These are phyloP conservation scores for Oreohelix idahoensis DNA, from an alignment of 1,140 invertebrate species.

Conservation along the genomic window DNA sequence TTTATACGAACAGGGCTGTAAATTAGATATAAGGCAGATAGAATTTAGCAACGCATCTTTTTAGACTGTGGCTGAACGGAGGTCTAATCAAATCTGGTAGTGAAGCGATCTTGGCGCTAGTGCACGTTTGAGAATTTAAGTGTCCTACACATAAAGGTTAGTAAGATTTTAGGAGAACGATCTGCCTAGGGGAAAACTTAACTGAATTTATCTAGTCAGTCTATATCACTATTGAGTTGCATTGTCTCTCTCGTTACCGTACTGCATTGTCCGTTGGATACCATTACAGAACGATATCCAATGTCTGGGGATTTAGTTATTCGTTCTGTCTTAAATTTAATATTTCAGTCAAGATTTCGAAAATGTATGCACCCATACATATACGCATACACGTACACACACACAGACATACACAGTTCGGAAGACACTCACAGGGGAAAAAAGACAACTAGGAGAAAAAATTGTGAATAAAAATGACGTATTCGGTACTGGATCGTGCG, in stretches of 20 bases:
- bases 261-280: background rate
- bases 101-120: conserved; percentile 8
- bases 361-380: too few relatives aligned
- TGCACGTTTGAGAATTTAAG: conserved; percentile 34
- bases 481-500: background rate
- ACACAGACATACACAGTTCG: too few relatives aligned
- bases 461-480: background rate
- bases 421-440: too few relatives aligned
- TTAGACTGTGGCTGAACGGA: conserved; percentile 6
- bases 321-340: too few relatives aligned
- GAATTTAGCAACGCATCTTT: conserved; percentile 43
- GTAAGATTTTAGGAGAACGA: conserved; percentile 17
- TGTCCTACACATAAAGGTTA: conserved; percentile 26
- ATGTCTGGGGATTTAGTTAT: too few relatives aligned
- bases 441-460: background rate
- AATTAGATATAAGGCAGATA: conserved; percentile 50
- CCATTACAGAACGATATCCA: too few relatives aligned
- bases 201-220: conserved; percentile 32
- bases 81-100: conserved; percentile 43
- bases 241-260: background rate
- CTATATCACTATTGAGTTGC: conserved; percentile 12
- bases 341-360: too few relatives aligned
- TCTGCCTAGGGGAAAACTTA: conserved; percentile 26
- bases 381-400: too few relatives aligned
- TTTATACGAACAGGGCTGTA: conserved; percentile 38